Base-by-base conservation (phyloP, 1,140 invertebrate species). In the Trichogramma pretiosum region DNA sequence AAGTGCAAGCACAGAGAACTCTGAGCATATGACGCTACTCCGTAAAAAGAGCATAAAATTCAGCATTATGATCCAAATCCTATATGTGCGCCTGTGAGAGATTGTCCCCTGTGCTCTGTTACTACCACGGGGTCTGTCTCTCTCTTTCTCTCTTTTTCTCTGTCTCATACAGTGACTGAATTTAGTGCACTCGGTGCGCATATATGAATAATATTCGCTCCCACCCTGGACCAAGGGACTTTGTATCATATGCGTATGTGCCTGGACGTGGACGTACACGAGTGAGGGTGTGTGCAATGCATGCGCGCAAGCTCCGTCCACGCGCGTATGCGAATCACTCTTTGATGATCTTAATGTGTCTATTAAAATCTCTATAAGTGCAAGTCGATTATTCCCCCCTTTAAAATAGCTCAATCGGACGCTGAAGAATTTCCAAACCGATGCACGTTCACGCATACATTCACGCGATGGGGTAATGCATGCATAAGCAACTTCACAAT, bases 21-120 rank as follows among this genome's bases (percentile, higher is more conserved):
- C 35, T 23, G 50, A 58, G 53, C 48, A 60, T 63, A 65, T 62
- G 59, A 62, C 53, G 54, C 46, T 59, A 50, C 55, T 55, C 42
- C 40, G 55, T 53, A 61, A 67, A 62, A 64, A 61, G 55, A 48
- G 46, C 53, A 65, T 65, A 67, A 65, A 65, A 68, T 55, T 46
- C 51, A 54, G 53, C 48, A 54, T 59, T 56, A 56, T 50, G 52
- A 39, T 39, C 8, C 42, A 9, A 7, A 0, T 11, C 16, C 16
- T 11, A 28, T 11, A 11, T 28, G 24, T 28, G 11, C 5, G 24
- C 24, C 24, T 28, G 24, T 28, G 24, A 5, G n/a, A n/a, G n/a
- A n/a, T n/a, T n/a, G 5, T 28, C 24, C 24, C 24, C 24, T 28
- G 11, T 5, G 24, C 24, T n/a, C n/a, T n/a, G n/a, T n/a, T n/a